phyloP scores from a whole-genome alignment of 2,113 vertebrate genomes.

The Fregata magnificens region DNA sequence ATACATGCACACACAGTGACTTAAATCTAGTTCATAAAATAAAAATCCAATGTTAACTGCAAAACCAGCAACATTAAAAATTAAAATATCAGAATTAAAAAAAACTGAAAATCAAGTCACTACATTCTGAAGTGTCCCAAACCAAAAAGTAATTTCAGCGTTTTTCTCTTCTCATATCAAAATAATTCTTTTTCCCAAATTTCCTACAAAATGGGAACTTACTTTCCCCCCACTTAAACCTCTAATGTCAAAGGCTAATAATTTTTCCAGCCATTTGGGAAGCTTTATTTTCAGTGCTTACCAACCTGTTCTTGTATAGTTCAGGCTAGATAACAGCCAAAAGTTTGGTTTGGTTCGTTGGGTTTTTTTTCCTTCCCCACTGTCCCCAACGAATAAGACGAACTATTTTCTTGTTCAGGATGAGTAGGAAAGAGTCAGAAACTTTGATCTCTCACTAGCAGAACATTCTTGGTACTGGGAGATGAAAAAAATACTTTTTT shows the following conservation, averaged over 20 bases:
- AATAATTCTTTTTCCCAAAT: neutral
- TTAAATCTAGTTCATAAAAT: neutral
- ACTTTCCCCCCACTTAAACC: neutral
- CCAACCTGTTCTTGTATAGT: neutral
- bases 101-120: neutral
- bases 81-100: neutral
- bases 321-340: neutral
- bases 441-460: neutral
- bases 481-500: neutral
- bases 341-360: neutral
- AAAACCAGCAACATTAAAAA: neutral
- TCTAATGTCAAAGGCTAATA: neutral
- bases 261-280: neutral
- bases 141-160: neutral
- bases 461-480: neutral
- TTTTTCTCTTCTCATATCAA: neutral
- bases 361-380: neutral
- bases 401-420: neutral
- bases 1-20: neutral
- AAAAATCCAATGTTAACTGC: neutral
- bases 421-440: neutral
- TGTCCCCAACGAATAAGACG: no score
- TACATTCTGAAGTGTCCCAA: neutral
- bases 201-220: neutral
- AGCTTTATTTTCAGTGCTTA: no score